Evolutionary conservation across 2,888 invertebrate species (phyloP), one percentile per base, ranked within the genome.

Genomic region (Trilocha varians): DNA sequence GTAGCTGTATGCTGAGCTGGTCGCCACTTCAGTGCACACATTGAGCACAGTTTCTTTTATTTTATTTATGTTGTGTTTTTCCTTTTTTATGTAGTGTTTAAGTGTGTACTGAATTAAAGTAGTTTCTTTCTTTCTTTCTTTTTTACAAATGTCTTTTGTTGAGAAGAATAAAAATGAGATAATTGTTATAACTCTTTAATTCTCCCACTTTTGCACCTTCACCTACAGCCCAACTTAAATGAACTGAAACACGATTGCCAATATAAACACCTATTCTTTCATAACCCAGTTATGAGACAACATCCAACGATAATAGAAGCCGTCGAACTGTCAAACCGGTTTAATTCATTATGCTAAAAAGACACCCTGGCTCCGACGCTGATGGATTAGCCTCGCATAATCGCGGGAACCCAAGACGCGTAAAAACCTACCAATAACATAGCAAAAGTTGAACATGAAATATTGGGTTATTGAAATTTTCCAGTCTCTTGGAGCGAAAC

Each of bases 311-410:
- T 55, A 46, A 52, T 46, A 51, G 48, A n/a, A 32, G 35, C 36
- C 40, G 37, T 40, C 37, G 37, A 40, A 43, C 40, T 40, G 43
- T 25, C 40, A 40, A 17, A 42, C 42, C 41, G 52, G 59, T 62
- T 76, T 80, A 78, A 83, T 83, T 84, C 74, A 82, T 84, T 83
- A 82, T 83, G 79, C 70, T 79, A 83, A 82, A 77, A 77, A 80
- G 77, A 69, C 66, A 53, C 45, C 53, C 70, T 82, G 82, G 63
- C 70, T 51, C 40, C 68, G 83, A 80, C 83, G 72, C 65, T 80
- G 84, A 83, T 79, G 70, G 78, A 84, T 84, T 77, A 70, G 59
- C 57, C 57, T 57, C 51, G 51, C 55, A 57, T 57, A 62, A 65
- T 59, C 50, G 53, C 49, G 50, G 50, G 51, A 53, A 51, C 52